Evolutionary conservation across 2,797 vertebrate genomes (phyloP).

Genomic region (Melopsittacus undulatus): DNA sequence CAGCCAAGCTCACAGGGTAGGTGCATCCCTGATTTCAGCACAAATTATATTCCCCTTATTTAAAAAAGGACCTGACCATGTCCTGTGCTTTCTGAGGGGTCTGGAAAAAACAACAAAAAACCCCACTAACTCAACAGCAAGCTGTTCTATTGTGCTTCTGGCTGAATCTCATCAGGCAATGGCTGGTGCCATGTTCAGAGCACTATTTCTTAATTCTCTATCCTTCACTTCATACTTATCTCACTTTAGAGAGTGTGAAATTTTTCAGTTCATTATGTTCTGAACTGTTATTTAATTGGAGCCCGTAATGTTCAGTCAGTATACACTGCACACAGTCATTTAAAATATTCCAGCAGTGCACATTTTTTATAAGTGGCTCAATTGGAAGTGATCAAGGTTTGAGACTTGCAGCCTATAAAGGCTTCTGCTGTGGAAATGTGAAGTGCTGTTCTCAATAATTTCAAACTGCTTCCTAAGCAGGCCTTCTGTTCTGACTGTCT

Average conservation of each 20-base stretch:
- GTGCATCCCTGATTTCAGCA: not conserved
- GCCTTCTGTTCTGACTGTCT: conserved; percentile 33
- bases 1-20: not conserved
- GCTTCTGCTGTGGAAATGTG: conserved; percentile 62
- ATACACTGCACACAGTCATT: conserved; percentile 70
- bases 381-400: conserved; percentile 69
- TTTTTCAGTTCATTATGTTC: conserved; percentile 75
- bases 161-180: conserved; percentile 25
- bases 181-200: conserved; percentile 22
- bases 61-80: not conserved
- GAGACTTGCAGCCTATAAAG: conserved; percentile 63
- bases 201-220: conserved; percentile 58
- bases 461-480: conserved; percentile 63
- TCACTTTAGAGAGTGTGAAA: conserved; percentile 69
- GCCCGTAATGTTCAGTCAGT: conserved; percentile 61
- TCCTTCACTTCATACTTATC: conserved; percentile 64
- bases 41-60: not conserved
- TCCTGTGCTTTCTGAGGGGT: not conserved
- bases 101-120: not conserved
- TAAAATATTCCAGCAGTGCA: conserved; percentile 70
- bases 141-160: conserved; percentile 33
- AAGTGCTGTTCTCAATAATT: conserved; percentile 65
- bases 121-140: not conserved
- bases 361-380: conserved; percentile 67
- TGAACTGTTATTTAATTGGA: conserved; percentile 72